Conservation (phyloP, 2,797 vertebrate genomes). For the Phaenicophaeus curvirostris region DNA sequence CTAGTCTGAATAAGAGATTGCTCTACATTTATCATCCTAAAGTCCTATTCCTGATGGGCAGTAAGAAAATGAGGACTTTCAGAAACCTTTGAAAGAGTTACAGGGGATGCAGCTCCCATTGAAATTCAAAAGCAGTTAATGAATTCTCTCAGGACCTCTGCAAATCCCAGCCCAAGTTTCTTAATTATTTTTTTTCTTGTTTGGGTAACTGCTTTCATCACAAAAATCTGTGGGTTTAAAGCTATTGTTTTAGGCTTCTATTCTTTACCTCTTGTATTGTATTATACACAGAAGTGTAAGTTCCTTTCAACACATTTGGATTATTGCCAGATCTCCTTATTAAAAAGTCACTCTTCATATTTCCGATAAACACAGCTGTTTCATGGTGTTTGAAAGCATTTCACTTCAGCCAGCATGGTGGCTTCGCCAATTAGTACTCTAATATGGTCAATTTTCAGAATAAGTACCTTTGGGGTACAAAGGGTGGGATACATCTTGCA, state of each 20-base stretch:
- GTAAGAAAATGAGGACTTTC: neutral
- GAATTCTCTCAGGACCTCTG: slow-evolving; percentile 54
- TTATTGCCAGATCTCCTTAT: slow-evolving; percentile 74
- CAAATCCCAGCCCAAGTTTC: slow-evolving; percentile 50
- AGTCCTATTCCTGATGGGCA: slow-evolving; percentile 19
- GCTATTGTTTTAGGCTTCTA: slow-evolving; percentile 70
- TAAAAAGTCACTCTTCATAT: slow-evolving; percentile 76
- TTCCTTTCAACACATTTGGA: slow-evolving; percentile 70
- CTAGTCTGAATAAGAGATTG: neutral
- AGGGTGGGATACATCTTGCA: slow-evolving; percentile 34
- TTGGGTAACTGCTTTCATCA: slow-evolving; percentile 57
- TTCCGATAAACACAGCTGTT: slow-evolving; percentile 74
- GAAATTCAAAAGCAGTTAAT: slow-evolving; percentile 51
- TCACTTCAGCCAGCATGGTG: slow-evolving; percentile 67
- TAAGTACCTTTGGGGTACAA: slow-evolving; percentile 63
- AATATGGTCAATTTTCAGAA: slow-evolving; percentile 65
- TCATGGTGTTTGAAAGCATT: slow-evolving; percentile 68
- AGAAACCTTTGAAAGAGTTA: slow-evolving; percentile 29
- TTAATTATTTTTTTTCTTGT: slow-evolving; percentile 57
- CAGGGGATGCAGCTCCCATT: neutral
- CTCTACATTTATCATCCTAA: neutral
- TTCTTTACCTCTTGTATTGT: slow-evolving; percentile 69
- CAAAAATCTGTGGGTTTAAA: slow-evolving; percentile 50
- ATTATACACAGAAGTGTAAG: slow-evolving; percentile 65
- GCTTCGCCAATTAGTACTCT: slow-evolving; percentile 66